These are phyloP conservation scores for Phenganax marumi DNA, from an alignment of 92 coral and sea anemone genomes.

Conservation along the genomic window DNA sequence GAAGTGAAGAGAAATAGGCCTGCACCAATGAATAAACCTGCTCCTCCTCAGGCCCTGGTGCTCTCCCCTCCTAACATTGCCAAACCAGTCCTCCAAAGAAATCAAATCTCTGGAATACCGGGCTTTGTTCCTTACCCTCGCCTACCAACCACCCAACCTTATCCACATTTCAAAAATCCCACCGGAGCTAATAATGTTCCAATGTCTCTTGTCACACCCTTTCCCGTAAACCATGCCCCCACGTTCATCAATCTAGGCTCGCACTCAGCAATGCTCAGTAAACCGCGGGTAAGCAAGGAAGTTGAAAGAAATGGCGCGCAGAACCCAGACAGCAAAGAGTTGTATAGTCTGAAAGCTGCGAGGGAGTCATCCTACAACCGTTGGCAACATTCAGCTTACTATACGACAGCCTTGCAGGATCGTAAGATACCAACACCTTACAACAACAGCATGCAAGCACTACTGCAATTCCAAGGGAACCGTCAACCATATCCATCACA, in stretches of 20 bases:
- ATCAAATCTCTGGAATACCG: background rate
- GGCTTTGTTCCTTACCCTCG: background rate
- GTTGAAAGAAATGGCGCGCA: background rate
- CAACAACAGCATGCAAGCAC: background rate
- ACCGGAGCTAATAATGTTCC: slow-evolving; percentile 7
- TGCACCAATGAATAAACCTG: background rate
- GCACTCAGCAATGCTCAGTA: slow-evolving; percentile 21
- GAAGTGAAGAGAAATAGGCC: slow-evolving; percentile 32
- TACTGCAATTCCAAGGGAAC: background rate
- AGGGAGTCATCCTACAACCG: slow-evolving; percentile 4
- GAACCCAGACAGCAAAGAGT: background rate
- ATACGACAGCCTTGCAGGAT: background rate
- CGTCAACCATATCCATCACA: background rate
- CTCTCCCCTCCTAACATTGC: background rate
- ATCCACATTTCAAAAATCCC: background rate
- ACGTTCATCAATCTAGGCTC: slow-evolving; percentile 36
- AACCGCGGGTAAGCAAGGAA: background rate
- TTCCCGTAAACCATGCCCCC: slow-evolving; percentile 38
- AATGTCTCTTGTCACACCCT: slow-evolving; percentile 35
- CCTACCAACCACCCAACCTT: slow-evolving; percentile 16
- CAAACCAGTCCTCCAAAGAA: background rate
- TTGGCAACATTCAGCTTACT: slow-evolving; percentile 15
- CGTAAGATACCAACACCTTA: background rate
- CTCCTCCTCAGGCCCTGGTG: background rate
- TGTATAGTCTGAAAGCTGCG: background rate